These are phyloP conservation scores for Heliopora coerulea DNA, from an alignment of 92 coral and sea anemone genomes.

Conservation along the genomic window DNA sequence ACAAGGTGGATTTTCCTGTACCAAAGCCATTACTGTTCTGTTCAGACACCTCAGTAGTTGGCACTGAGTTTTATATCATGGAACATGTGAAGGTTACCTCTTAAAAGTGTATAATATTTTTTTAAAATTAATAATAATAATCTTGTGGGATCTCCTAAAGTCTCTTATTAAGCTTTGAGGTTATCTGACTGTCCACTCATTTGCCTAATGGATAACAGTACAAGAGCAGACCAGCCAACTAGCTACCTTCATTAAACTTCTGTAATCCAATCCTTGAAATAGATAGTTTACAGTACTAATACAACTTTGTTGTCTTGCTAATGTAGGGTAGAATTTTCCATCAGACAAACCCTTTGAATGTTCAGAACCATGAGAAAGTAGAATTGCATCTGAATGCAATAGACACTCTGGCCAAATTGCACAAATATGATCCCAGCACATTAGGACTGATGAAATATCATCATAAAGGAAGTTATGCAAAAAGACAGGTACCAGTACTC, in stretches of 20 bases:
- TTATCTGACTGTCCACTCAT: too few relatives aligned
- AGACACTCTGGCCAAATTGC: constrained; percentile 73
- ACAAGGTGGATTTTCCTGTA: constrained; percentile 72
- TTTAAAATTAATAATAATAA: too few relatives aligned
- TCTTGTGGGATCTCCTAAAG: too few relatives aligned
- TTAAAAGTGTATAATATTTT: too few relatives aligned
- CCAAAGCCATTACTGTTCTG: constrained; percentile 80
- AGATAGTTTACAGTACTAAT: background rate
- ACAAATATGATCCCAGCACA: constrained; percentile 62
- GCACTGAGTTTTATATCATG: constrained; percentile 94
- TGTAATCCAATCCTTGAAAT: background rate
- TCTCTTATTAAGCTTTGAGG: too few relatives aligned
- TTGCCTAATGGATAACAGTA: too few relatives aligned
- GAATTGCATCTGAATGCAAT: constrained; percentile 60
- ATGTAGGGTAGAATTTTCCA: constrained; percentile 83
- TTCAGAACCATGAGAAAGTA: constrained; percentile 43
- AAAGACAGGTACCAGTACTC: constrained; percentile 68
- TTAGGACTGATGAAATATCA: constrained; percentile 84
- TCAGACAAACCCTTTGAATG: constrained; percentile 39
- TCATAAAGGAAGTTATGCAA: constrained; percentile 59
- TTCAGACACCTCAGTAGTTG: constrained; percentile 68
- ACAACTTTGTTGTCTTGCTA: background rate
- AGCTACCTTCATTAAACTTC: background rate
- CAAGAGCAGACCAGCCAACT: too few relatives aligned
- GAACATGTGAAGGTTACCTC: constrained; percentile 67